Conservation (phyloP, 2,888 invertebrate genomes). For the Sycophila texana region DNA sequence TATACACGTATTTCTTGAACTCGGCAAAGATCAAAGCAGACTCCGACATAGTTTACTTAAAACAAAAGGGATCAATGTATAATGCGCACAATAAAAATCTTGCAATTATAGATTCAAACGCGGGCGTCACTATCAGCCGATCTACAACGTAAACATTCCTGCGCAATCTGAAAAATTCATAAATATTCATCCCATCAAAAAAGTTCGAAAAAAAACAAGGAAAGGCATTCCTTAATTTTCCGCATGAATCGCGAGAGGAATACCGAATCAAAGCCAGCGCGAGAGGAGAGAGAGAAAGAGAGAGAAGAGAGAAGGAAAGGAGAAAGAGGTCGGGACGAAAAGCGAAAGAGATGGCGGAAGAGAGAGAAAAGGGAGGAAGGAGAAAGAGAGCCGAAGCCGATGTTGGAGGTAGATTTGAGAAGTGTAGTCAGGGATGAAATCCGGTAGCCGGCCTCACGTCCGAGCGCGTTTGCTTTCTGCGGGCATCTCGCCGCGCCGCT, state of each 20-base stretch:
- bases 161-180: no score
- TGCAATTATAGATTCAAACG: no score
- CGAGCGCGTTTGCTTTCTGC: conserved; percentile 67
- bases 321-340: conserved; percentile 17
- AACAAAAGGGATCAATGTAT: no score
- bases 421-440: conserved; percentile 74
- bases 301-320: conserved; percentile 34
- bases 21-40: no score
- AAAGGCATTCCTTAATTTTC: conserved; percentile 60
- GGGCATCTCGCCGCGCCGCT: conserved; percentile 12
- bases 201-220: background rate
- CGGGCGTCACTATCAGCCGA: no score
- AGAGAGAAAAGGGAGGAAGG: conserved; percentile 39
- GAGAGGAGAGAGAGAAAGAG: conserved; percentile 12
- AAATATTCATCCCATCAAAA: conserved; percentile 1
- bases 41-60: no score
- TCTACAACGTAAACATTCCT: no score
- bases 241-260: conserved; percentile 34
- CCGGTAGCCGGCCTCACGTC: conserved; percentile 73
- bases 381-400: conserved; percentile 47
- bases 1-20: no score
- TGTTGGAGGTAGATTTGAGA: conserved; percentile 61
- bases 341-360: conserved; percentile 37
- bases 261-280: conserved; percentile 16
- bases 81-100: background rate